These are phyloP conservation scores for Pseudocheirus occidentalis DNA, from an alignment of 2,797 vertebrate genomes.

Conservation along the genomic window DNA sequence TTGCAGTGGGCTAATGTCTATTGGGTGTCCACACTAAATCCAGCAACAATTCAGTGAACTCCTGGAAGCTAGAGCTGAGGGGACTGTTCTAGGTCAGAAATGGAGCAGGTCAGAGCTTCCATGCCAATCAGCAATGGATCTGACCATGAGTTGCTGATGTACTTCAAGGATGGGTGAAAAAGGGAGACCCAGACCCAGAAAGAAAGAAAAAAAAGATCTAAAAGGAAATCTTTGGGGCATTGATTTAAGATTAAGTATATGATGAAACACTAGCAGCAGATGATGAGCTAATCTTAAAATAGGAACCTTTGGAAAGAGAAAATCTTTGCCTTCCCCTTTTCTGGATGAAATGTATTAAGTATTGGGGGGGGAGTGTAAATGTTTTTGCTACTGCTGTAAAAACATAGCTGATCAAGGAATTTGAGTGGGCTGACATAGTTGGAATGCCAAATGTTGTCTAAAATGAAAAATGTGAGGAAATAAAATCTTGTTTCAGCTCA, in stretches of 20 bases:
- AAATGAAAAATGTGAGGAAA: neutral
- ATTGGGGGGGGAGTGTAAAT: neutral
- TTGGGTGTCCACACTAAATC: neutral
- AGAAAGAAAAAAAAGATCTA: neutral
- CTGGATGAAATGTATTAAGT: neutral
- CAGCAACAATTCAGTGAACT: neutral
- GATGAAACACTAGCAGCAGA: neutral
- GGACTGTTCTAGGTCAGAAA: neutral
- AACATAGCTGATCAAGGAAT: neutral
- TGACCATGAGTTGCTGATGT: neutral
- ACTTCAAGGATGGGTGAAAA: neutral
- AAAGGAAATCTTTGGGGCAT: neutral
- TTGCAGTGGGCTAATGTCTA: neutral
- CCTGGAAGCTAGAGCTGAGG: neutral
- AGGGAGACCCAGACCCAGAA: neutral
- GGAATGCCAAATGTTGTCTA: neutral
- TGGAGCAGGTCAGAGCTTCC: neutral
- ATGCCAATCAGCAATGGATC: neutral
- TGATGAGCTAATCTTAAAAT: neutral
- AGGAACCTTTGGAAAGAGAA: neutral
- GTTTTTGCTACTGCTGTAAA: neutral
- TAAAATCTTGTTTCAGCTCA: neutral
- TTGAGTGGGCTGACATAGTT: neutral
- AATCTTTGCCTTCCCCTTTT: neutral
- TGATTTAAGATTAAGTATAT: neutral